phyloP scores from a whole-genome alignment of 2,888 invertebrate genomes.

The Lissocephala sabroskyi region DNA sequence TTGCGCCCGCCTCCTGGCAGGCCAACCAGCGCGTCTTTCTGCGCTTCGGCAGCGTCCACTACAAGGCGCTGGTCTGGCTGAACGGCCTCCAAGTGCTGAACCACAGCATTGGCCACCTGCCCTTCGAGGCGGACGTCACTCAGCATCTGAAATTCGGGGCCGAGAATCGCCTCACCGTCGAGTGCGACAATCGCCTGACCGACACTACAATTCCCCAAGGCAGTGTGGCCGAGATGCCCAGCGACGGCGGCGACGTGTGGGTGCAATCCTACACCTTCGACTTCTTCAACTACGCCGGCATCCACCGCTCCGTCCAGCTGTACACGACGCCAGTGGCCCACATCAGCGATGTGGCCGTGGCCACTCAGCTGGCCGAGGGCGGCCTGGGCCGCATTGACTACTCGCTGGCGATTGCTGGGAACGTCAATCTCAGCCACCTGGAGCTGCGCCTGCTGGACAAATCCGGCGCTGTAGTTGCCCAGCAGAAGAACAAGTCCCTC shows the following conservation, averaged over 20 bases:
- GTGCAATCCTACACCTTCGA: slow-evolving; percentile 91
- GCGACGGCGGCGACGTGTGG: slow-evolving; percentile 76
- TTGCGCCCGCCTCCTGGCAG: slow-evolving; percentile 82
- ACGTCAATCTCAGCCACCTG: slow-evolving; percentile 40
- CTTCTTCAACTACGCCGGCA: slow-evolving; percentile 98
- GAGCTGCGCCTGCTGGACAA: slow-evolving; percentile 73
- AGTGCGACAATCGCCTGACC: slow-evolving; percentile 92
- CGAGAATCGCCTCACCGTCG: slow-evolving; percentile 88
- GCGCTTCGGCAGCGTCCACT: slow-evolving; percentile 93
- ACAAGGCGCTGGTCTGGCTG: slow-evolving; percentile 90
- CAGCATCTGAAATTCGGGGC: slow-evolving; percentile 77
- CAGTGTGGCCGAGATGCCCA: slow-evolving; percentile 74
- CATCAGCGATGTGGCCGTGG: slow-evolving; percentile 87
- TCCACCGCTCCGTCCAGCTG: slow-evolving; percentile 91
- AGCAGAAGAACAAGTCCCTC: slow-evolving; percentile 73
- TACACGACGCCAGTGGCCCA: slow-evolving; percentile 88
- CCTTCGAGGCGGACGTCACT: slow-evolving; percentile 91
- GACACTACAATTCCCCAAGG: slow-evolving; percentile 94
- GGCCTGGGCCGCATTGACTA: slow-evolving; percentile 74
- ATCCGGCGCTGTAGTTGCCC: slow-evolving; percentile 75
- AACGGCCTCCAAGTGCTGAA: slow-evolving; percentile 85
- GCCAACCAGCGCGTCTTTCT: slow-evolving; percentile 81
- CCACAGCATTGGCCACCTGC: slow-evolving; percentile 96
- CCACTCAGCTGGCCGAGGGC: slow-evolving; percentile 78
- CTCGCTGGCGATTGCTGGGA: slow-evolving; percentile 34